phyloP scores from a whole-genome alignment of 2,797 vertebrate species.

The Pseudochirops corinnae region DNA sequence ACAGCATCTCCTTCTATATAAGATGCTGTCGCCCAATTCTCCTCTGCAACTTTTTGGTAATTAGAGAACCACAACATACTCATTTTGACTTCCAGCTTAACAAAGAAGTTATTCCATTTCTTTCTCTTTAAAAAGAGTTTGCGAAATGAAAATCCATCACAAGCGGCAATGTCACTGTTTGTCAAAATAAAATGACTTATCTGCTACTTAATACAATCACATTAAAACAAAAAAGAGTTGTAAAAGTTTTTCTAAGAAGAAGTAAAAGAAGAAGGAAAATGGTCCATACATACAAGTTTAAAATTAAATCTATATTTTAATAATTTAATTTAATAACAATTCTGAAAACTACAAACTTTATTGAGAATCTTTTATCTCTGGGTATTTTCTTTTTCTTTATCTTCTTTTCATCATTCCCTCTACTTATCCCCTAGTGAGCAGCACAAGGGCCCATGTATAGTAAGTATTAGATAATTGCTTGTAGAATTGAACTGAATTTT shows the following conservation, averaged over 20 bases:
- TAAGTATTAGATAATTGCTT: not conserved
- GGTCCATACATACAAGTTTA: not conserved
- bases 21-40: constrained; percentile 75
- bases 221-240: constrained; percentile 32
- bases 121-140: constrained; percentile 37
- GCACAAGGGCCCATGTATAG: not conserved
- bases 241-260: constrained; percentile 17
- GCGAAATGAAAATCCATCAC: constrained; percentile 45
- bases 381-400: not conserved
- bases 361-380: not conserved
- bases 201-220: not conserved
- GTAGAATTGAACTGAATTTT: constrained; percentile 37
- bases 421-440: not conserved
- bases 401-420: not conserved
- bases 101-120: constrained; percentile 48
- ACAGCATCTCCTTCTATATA: constrained; percentile 73
- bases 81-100: constrained; percentile 79
- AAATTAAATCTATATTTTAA: constrained; percentile 21
- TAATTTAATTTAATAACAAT: constrained; percentile 1
- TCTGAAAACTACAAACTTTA: constrained; percentile 26
- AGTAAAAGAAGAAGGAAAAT: constrained; percentile 20
- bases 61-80: constrained; percentile 75
- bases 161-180: not conserved
- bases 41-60: constrained; percentile 77
- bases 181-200: constrained; percentile 48